phyloP scores from a whole-genome alignment of 2,888 invertebrate species.

The Urechis unicinctus region DNA sequence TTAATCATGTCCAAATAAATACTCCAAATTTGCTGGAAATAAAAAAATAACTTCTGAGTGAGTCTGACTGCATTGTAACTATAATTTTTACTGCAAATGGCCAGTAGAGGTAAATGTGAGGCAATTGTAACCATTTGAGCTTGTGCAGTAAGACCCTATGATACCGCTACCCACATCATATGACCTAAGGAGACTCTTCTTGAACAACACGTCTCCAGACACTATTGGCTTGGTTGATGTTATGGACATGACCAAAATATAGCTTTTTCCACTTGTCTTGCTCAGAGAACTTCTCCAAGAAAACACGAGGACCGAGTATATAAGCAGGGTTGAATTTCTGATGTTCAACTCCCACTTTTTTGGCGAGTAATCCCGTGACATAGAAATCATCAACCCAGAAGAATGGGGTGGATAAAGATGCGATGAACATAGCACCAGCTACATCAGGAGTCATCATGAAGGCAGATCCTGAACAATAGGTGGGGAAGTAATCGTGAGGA shows the following conservation, averaged over 20 bases:
- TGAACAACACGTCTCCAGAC: constrained; percentile 28
- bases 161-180: too few relatives aligned
- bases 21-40: too few relatives aligned
- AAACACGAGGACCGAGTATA: constrained; percentile 31
- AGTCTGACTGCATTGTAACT: too few relatives aligned
- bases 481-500: constrained; percentile 44
- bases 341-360: constrained; percentile 31
- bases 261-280: constrained; percentile 27
- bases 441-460: constrained; percentile 61
- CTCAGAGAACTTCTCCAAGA: constrained; percentile 30
- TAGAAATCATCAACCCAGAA: constrained; percentile 92
- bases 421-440: constrained; percentile 57
- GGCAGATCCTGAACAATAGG: constrained; percentile 53
- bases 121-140: too few relatives aligned
- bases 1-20: too few relatives aligned
- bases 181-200: too few relatives aligned
- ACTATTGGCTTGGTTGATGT: constrained; percentile 30
- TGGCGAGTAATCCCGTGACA: constrained; percentile 70
- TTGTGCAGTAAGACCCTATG: too few relatives aligned
- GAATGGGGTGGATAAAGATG: constrained; percentile 61
- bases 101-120: too few relatives aligned
- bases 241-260: constrained; percentile 42
- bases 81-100: too few relatives aligned
- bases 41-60: too few relatives aligned
- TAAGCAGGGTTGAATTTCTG: constrained; percentile 37